phyloP scores from a whole-genome alignment of 2,797 vertebrate species.

The Perodicticus potto region DNA sequence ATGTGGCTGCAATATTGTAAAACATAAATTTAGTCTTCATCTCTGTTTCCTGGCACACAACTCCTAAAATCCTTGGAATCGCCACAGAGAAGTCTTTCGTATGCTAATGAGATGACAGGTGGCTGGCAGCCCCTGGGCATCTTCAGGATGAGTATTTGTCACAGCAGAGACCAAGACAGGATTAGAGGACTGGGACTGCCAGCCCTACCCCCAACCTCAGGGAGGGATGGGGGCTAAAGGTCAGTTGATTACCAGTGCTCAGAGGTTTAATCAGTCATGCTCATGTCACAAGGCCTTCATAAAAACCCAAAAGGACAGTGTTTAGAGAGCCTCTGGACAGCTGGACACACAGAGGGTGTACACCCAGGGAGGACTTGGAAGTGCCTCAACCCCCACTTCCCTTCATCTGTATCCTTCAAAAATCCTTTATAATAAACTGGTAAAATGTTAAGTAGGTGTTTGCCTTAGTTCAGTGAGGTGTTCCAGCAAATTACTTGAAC shows the following conservation, averaged over 20 bases:
- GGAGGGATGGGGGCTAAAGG: not conserved
- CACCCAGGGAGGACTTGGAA: not conserved
- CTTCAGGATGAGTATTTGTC: not conserved
- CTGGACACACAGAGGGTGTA: not conserved
- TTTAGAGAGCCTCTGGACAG: not conserved
- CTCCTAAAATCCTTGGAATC: not conserved
- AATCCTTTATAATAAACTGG: not conserved
- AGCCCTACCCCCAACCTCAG: not conserved
- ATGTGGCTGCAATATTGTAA: not conserved
- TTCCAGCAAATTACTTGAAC: not conserved
- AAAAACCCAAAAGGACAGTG: not conserved
- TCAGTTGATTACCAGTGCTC: not conserved
- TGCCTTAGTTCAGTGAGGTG: not conserved
- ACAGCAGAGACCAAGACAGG: not conserved
- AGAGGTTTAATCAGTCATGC: not conserved
- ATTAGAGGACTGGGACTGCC: not conserved
- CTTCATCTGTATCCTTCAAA: not conserved
- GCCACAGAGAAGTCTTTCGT: not conserved
- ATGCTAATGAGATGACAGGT: not conserved
- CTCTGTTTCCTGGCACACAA: not conserved
- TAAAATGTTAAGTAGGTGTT: too few relatives aligned
- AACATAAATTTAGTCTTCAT: not conserved
- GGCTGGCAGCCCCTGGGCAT: too few relatives aligned
- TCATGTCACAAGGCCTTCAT: not conserved
- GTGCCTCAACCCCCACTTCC: not conserved